Evolutionary conservation across 2,113 vertebrate genomes (phyloP), one percentile per base, ranked within the genome.

Genomic region (Murina feae): DNA sequence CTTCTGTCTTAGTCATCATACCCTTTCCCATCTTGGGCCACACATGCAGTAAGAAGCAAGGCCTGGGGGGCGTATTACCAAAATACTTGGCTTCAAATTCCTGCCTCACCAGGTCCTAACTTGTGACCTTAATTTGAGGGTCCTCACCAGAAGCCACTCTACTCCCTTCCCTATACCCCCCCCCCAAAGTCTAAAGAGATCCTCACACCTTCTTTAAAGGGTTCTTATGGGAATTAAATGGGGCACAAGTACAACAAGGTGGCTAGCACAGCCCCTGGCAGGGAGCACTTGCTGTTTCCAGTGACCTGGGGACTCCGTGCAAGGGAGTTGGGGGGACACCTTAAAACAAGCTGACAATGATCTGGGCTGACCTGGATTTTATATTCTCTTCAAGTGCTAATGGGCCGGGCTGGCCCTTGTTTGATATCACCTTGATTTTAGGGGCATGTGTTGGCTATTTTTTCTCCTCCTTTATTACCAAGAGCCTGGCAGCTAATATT

Each of bases 301-400:
- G 12, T 23, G 80, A 35, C 49, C 63, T 71, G 44, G 44, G 80
- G 39, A 81, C 75, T 96, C 44, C 68, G 51, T 18, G 17, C 68
- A 47, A 58, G 23, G 23, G 21, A 23, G 55, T 9, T 9, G 9
- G 10, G 53, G 53, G 53, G 20, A 25, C 23, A 0, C 58, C 58
- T 60, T 60, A 60, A 60, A 60, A 94, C n/a, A 51, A 75, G 84
- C 25, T 35, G 78, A 75, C 60, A 80, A 79, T 91, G 58, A 87
- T 87, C 94, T 74, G 89, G 89, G 65, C 82, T 95, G 91, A 96
- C 85, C 92, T 95, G 93, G 89, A 92, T 94, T 95, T 92, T 75
- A 87, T 91, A 91, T 93, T 89, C 63, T 91, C 55, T 78, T 87
- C 17, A 44, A 90, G 89, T 58, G 74, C 90, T 95, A 60, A 88